Evolutionary conservation across 1,140 invertebrate species (phyloP).

Genomic region (Drosophila pruinosa): DNA sequence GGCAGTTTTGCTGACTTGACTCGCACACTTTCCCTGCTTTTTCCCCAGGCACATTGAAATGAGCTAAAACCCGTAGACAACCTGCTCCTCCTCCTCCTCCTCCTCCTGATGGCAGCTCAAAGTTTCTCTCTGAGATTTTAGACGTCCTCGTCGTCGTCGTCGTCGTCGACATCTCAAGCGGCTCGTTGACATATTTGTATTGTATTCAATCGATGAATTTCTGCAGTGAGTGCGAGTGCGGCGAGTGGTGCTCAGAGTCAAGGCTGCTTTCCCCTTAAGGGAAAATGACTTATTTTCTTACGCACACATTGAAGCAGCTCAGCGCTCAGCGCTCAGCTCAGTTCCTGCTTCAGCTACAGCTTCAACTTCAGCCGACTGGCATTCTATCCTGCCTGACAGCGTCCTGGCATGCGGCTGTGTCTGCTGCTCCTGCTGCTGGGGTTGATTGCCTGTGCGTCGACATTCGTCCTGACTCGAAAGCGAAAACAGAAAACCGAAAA

Average conservation of each 20-base stretch:
- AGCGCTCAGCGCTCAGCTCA: slow-evolving; percentile 23
- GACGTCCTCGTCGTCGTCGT: slow-evolving; percentile 1
- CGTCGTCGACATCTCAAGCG: slow-evolving; percentile 74
- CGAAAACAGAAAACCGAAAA: slow-evolving; percentile 5
- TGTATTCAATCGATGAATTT: slow-evolving; percentile 81
- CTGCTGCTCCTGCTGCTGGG: slow-evolving; percentile 10
- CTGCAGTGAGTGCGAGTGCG: slow-evolving; percentile 36
- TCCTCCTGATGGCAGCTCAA: slow-evolving; percentile 1
- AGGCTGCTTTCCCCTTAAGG: slow-evolving; percentile 61
- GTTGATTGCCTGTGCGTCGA: slow-evolving; percentile 63
- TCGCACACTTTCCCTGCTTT: not conserved
- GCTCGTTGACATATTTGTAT: slow-evolving; percentile 81
- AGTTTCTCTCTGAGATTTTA: slow-evolving; percentile 63
- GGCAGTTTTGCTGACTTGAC: too few relatives aligned
- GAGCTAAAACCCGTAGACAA: slow-evolving; percentile 56
- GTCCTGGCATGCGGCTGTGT: slow-evolving; percentile 46
- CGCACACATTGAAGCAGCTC: slow-evolving; percentile 72
- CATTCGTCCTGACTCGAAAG: slow-evolving; percentile 52
- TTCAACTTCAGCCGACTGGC: slow-evolving; percentile 29
- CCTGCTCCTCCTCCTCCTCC: not conserved
- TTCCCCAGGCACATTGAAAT: slow-evolving; percentile 70
- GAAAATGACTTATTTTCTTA: slow-evolving; percentile 81
- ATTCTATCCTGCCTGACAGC: not conserved
- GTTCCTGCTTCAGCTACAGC: too few relatives aligned
- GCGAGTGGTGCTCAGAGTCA: not conserved